Conservation (phyloP, 1,140 invertebrate genomes). For the Ostrea denselamellosa region DNA sequence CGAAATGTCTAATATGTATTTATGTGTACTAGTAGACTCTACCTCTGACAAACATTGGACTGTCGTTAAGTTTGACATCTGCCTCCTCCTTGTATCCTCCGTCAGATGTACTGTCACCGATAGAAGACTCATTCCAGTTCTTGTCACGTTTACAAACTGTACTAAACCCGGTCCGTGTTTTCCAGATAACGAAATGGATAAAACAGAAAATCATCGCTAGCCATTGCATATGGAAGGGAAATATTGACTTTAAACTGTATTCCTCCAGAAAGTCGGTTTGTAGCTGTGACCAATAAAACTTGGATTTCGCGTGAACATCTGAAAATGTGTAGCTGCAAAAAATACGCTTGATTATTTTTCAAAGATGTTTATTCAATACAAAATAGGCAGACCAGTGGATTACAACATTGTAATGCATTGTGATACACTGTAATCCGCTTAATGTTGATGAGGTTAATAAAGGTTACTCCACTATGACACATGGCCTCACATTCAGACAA, state of each 20-base stretch:
- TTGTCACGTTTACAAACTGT: background rate
- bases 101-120: background rate
- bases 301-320: constrained; percentile 1
- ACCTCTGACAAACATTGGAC: background rate
- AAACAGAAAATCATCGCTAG: background rate
- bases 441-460: too few relatives aligned
- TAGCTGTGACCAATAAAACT: background rate
- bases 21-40: background rate
- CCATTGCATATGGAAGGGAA: constrained; percentile 21
- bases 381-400: too few relatives aligned
- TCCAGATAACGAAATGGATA: background rate
- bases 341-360: too few relatives aligned
- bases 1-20: too few relatives aligned
- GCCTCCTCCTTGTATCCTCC: background rate
- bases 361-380: too few relatives aligned
- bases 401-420: too few relatives aligned
- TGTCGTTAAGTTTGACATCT: background rate
- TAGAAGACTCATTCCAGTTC: background rate
- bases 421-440: too few relatives aligned
- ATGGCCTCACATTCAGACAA: too few relatives aligned
- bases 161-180: background rate
- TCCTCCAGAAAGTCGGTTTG: constrained; percentile 28
- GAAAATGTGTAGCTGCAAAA: constrained; percentile 1
- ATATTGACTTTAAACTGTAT: constrained; percentile 23
- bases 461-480: too few relatives aligned